Conservation (phyloP, 2,797 vertebrate species). For the Dallia pectoralis region DNA sequence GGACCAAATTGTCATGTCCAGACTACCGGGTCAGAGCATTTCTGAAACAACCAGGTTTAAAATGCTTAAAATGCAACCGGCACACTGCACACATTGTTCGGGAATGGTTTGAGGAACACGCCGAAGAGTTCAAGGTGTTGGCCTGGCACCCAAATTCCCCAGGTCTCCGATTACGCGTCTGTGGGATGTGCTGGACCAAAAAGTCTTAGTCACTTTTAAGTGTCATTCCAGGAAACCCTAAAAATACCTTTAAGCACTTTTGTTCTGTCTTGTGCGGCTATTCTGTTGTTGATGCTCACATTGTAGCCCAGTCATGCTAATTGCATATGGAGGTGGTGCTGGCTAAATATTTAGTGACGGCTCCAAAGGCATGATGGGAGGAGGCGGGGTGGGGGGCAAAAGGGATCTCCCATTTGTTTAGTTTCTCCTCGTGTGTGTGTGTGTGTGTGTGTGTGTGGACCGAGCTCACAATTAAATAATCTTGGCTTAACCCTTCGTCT, state of each 20-base stretch:
- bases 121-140: no score
- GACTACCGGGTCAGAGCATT: no score
- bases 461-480: constrained; percentile 54
- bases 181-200: background rate
- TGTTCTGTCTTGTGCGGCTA: constrained; percentile 5
- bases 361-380: constrained; percentile 57
- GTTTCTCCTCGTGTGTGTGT: constrained; percentile 28
- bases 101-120: no score
- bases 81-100: no score
- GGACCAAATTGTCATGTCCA: no score
- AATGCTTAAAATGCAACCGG: no score
- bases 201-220: constrained; percentile 10
- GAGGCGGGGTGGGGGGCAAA: constrained; percentile 29
- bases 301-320: constrained; percentile 59
- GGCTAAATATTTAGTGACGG: constrained; percentile 66
- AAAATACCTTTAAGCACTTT: constrained; percentile 37
- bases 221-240: constrained; percentile 22
- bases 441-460: constrained; percentile 42
- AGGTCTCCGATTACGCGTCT: no score
- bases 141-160: no score
- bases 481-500: constrained; percentile 48
- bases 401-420: constrained; percentile 50
- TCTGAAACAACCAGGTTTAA: no score
- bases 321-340: constrained; percentile 60
- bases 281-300: constrained; percentile 45